phyloP scores from a whole-genome alignment of 2,113 vertebrate species.

The Caloenas nicobarica region DNA sequence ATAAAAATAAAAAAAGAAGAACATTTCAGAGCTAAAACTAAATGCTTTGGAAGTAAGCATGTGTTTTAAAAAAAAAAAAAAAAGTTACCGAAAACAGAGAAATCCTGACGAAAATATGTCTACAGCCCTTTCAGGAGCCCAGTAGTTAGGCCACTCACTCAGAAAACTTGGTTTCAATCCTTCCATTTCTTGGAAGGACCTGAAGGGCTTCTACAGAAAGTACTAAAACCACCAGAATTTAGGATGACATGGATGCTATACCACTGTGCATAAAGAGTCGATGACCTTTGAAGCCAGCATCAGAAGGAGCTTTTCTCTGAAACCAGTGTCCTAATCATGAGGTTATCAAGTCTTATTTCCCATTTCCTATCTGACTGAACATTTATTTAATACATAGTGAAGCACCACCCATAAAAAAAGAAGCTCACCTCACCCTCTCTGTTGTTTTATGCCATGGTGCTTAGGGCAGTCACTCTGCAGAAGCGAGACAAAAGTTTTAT shows the following conservation, averaged over 20 bases:
- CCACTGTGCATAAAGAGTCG: not conserved
- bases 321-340: not conserved
- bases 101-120: fast-evolving
- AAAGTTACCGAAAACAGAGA: not conserved
- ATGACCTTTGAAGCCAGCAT: not conserved
- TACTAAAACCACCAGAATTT: not conserved
- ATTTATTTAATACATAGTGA: not conserved
- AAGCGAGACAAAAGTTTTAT: not conserved
- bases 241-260: not conserved
- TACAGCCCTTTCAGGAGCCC: not conserved
- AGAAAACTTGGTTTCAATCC: not conserved
- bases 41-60: not conserved
- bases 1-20: not conserved
- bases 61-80: not conserved
- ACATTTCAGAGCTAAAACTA: not conserved
- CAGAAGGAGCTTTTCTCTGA: not conserved
- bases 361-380: not conserved
- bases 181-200: not conserved
- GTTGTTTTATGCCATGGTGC: not conserved
- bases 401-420: not conserved
- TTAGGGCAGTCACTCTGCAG: not conserved
- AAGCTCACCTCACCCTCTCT: not conserved
- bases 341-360: not conserved
- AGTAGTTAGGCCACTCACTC: not conserved
- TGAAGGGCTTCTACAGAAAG: not conserved